These are phyloP conservation scores for Elaphurus davidianus DNA, from an alignment of 2,113 vertebrate genomes.

Conservation along the genomic window DNA sequence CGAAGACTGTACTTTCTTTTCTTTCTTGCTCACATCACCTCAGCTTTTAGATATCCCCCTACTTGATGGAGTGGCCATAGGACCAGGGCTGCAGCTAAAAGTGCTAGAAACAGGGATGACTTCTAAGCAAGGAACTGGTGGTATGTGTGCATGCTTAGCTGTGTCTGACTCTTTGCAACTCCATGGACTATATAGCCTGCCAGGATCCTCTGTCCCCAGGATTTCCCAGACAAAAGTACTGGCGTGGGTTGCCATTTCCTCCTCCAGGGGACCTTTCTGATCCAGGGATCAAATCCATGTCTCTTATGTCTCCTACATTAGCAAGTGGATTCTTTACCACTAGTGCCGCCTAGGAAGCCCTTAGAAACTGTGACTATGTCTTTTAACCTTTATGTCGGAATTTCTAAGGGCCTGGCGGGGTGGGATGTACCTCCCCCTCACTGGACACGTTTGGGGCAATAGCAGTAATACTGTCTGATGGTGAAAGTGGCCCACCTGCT, in stretches of 20 bases:
- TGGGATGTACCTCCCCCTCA: background rate
- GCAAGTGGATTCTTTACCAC: background rate
- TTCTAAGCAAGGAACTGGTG: background rate
- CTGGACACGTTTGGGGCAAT: fast-evolving
- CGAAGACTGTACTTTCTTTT: background rate
- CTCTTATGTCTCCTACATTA: background rate
- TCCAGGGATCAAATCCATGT: background rate
- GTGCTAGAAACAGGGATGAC: background rate
- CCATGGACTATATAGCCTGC: background rate
- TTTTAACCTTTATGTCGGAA: background rate
- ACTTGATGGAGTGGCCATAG: background rate
- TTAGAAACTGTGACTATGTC: background rate
- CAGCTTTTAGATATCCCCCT: background rate
- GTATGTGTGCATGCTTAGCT: background rate
- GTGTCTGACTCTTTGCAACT: background rate
- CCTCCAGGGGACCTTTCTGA: background rate
- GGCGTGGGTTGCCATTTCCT: background rate
- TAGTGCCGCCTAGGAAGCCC: background rate
- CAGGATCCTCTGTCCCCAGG: background rate
- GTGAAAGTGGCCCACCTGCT: background rate
- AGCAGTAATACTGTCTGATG: too few relatives aligned
- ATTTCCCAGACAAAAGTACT: background rate
- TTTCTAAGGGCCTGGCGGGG: background rate
- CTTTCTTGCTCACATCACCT: background rate
- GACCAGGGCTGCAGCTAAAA: background rate